Base-by-base conservation (phyloP, 2,888 invertebrate genomes). In the Caenorhabditis becei region DNA sequence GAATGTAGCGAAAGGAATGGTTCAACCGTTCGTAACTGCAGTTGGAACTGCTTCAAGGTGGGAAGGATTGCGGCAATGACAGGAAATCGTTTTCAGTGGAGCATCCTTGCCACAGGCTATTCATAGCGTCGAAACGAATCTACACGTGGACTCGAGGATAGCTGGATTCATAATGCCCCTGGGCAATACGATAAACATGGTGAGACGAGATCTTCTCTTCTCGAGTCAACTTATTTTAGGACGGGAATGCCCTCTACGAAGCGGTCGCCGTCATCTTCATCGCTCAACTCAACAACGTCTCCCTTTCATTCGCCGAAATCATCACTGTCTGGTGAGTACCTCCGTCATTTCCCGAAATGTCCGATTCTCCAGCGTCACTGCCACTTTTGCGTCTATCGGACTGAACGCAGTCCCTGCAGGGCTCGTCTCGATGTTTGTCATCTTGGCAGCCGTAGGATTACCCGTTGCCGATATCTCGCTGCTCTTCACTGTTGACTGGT, bases 361-460 rank as follows among this genome's bases (percentile, higher is more conserved):
- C 14, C 20, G n/a, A n/a, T 16, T 1, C 37, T 71, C 41, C 91
- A 96, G 96, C 92, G 95, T 96, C 88, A 97, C 97, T 10, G 96
- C 97, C 24, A 97, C 97, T 0, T 95, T 96, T 66, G 97, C 97
- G 0, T 96, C 96, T 89, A 96, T 97, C 91, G 97, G 97, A 77
- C 96, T 97, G 32, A 97, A 97, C n/a, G 96, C 97, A 65, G 96
- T 97, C 5, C 89, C 89, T 0, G 89, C 89, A 16, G 89, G 89
- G 0, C 85, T 89, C 51, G 89, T 89, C 1, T 88, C 88, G 18
- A 89, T 89, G 84, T 83, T 92, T 63, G 91, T 92, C 32, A 92
- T 92, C 44, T 85, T 92, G 71, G 90, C 91, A 41, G 91, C 92
- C 0, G 91, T 92, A 26, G 91, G 92, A 26, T 87, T 92, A 58